phyloP scores from a whole-genome alignment of 2,888 invertebrate genomes.

The Polylopha cassiicola region DNA sequence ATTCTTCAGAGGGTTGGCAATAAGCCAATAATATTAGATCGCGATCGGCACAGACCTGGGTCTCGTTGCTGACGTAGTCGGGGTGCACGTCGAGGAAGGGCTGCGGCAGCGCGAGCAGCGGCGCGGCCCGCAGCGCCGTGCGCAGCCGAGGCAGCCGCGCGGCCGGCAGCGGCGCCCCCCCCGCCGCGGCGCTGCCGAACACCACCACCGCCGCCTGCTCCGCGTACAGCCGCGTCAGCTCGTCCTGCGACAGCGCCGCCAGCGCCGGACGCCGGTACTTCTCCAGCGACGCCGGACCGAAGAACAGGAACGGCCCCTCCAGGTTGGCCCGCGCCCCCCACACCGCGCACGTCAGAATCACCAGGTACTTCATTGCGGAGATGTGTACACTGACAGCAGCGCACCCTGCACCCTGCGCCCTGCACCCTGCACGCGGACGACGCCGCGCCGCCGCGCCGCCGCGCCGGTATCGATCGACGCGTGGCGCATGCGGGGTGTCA shows the following conservation, averaged over 20 bases:
- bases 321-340: slow-evolving; percentile 53
- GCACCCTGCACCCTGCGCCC: background rate
- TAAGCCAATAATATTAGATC: too few species aligned
- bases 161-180: slow-evolving; percentile 71
- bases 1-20: too few species aligned
- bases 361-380: slow-evolving; percentile 1
- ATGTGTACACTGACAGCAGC: too few species aligned
- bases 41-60: slow-evolving; percentile 58
- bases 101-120: slow-evolving; percentile 74
- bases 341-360: background rate
- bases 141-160: slow-evolving; percentile 75
- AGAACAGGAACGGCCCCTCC: slow-evolving; percentile 79
- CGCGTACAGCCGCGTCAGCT: slow-evolving; percentile 75
- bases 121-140: slow-evolving; percentile 72
- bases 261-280: slow-evolving; percentile 70
- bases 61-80: slow-evolving; percentile 78
- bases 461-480: slow-evolving; percentile 11
- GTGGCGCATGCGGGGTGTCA: slow-evolving; percentile 6
- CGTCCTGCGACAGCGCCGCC: slow-evolving; percentile 72
- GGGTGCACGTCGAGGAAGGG: slow-evolving; percentile 77
- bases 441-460: background rate
- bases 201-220: slow-evolving; percentile 77
- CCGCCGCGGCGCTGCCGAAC: slow-evolving; percentile 79
- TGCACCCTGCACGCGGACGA: background rate
- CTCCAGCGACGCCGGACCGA: slow-evolving; percentile 73